Evolutionary conservation across 2,113 vertebrate species (phyloP), one percentile per base, ranked within the genome.

Genomic region (Eptesicus fuscus): DNA sequence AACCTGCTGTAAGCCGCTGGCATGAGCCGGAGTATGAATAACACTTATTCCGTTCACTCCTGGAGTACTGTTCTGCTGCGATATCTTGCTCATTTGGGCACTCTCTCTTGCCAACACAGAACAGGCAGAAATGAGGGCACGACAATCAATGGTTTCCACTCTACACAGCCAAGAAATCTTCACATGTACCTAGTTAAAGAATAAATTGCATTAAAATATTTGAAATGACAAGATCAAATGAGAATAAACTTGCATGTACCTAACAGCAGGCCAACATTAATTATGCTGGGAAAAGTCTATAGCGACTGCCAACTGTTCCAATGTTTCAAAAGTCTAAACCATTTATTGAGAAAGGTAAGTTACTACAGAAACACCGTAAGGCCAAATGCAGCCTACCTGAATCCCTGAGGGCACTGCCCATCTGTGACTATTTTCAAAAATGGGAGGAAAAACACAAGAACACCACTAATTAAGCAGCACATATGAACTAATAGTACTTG

Each of bases 81-180:
- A 94, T 98, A 98, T 98, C 98, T 99, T 99, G 99, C 99, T 99
- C 99, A 99, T 99, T 99, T 99, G 99, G 99, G 98, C 98, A 85
- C 93, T 80, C 95, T 98, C 97, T 98, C 95, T 97, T 90, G 96
- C 63, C 90, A 97, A 96, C 95, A 92, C 92, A 83, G 47, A 88
- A 95, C 30, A 90, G 87, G 76, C 1, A 96, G 83, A 96, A 93
- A 97, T 22, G 74, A 79, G 61, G 49, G 74, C 49, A 82, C 56
- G 51, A 51, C 84, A 83, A 91, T 83, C 94, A 59, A 28, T n/a
- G 0, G 78, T 76, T 97, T 96, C 94, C 93, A 94, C 91, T 73
- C 86, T 67, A 51, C 69, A 87, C 88, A 97, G 96, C 97, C 98
- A 97, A 80, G 25, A 77, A 94, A 44, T 96, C 97, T 98, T 97